Evolutionary conservation across 2,888 invertebrate species (phyloP).

Genomic region (Anthoptus insignis): DNA sequence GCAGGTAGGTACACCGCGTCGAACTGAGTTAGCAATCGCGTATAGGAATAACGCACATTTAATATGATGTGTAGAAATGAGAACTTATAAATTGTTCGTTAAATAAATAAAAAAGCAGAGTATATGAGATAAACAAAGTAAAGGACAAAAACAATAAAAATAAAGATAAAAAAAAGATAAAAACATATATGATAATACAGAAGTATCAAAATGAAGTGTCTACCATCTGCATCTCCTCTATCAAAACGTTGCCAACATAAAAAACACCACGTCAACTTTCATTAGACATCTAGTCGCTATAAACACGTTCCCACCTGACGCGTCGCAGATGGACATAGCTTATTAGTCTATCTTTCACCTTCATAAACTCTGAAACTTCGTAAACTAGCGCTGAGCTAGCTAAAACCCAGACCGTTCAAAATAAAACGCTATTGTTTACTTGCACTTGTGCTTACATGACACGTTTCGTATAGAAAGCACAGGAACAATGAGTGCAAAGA

Average conservation of each 20-base stretch:
- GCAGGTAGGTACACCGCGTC: too few species aligned
- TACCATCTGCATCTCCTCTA: conserved; percentile 65
- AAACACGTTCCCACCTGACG: conserved; percentile 70
- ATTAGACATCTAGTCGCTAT: conserved; percentile 67
- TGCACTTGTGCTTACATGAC: conserved; percentile 71
- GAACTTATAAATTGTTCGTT: too few species aligned
- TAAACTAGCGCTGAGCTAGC: conserved; percentile 41
- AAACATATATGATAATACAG: too few species aligned
- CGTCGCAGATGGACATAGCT: conserved; percentile 60
- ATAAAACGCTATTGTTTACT: conserved; percentile 53
- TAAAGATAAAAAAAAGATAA: too few species aligned
- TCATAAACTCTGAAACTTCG: conserved; percentile 28
- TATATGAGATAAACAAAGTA: too few species aligned
- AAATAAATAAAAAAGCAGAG: too few species aligned
- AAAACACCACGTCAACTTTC: too few species aligned
- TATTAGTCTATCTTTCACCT: conserved; percentile 58
- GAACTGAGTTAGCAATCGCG: too few species aligned
- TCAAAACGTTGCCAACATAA: conserved; percentile 71
- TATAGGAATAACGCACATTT: too few species aligned
- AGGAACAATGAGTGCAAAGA: conserved; percentile 71
- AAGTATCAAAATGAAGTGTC: too few species aligned
- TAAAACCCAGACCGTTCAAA: conserved; percentile 45
- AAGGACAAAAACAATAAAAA: too few species aligned
- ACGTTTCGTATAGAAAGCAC: conserved; percentile 66
- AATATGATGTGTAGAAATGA: too few species aligned